Evolutionary conservation across 2,888 invertebrate genomes (phyloP), one percentile per base, ranked within the genome.

Genomic region (Cryptocephalus primarius): DNA sequence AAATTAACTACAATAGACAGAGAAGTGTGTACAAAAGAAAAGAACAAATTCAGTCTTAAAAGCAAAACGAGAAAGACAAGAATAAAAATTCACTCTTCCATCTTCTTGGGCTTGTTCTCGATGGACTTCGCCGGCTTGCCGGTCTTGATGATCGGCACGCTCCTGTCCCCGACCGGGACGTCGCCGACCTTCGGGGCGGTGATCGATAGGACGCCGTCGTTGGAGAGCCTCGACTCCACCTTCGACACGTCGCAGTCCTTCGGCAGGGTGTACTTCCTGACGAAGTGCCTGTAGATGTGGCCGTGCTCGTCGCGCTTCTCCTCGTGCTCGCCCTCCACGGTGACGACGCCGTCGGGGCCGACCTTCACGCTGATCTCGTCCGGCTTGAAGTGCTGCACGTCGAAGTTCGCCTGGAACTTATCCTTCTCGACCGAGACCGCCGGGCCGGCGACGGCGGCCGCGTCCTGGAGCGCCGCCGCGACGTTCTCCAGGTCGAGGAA

Each of bases 381-480:
- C 2, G 52, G 52, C 39, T 47, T 49, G 47, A 52, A 52, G 33
- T 50, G 52, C 46, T 52, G 52, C 9, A 52, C 50, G 34, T 45
- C 50, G 10, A 50, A 48, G 32, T 49, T 49, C n/a, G 48, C 51
- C 22, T 48, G 49, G 39, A 52, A 52, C 43, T 39, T 52, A 33
- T 49, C 34, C 32, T 48, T 45, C n/a, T 48, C 46, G 14, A 50
- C 33, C 9, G 31, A 44, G 8, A 48, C 46, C 1, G 42, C 40
- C 8, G 52, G 31, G 33, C 14, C 31, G 9, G 43, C 14, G 36
- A 36, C 43, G 9, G 52, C 32, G 33, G 11, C 31, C 1, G 43
- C 14, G 36, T 43, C 43, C 40, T 50, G 40, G 22, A 45, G 33
- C 8, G 38, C 38, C 22, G 32, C 39, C 22, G 14, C 41, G 4